Evolutionary conservation across 2,113 vertebrate species (phyloP), one percentile per base, ranked within the genome.

Genomic region (Ariopsis seemanni): DNA sequence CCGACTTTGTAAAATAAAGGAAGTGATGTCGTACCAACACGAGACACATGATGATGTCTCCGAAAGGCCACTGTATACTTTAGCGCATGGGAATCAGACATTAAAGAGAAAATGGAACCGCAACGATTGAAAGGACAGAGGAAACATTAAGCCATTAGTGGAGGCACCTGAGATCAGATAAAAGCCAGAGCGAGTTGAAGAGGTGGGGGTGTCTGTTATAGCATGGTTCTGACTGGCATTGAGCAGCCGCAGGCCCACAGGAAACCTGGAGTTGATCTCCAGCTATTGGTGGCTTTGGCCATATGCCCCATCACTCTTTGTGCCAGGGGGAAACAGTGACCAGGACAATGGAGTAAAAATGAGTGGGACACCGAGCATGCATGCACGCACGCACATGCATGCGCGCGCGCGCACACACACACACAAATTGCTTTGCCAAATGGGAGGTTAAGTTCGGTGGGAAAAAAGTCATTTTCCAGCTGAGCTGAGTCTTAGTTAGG

Each of bases 1-100:
- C 90, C 90, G 91, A 89, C 91, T 92, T 91, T 93, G 92, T 94
- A 91, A 93, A 94, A 91, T 89, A 91, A 93, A 93, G 90, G 91
- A 84, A 89, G 85, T 34, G 9, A 71, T 57, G 34, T 63, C 52
- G 81, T 60, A 67, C 4, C 10, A 48, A 83, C 71, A 89, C 72
- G 60, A 83, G 83, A 83, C 18, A 11, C 48, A 58, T 52, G 50
- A 74, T 65, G 77, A 62, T n/a, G 42, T 69, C 67, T 82, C 25
- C 20, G 8, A 82, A 83, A 77, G 72, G 82, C 27, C 71, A 83
- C 69, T 77, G 78, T 85, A 72, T 87, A 89, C 65, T 89, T 83
- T 50, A 63, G 25, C 20, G n/a, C 30, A 58, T 85, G 79, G 72
- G 85, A 90, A 88, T 75, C 20, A 57, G 63, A 74, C 18, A 30